Evolutionary conservation across 2,888 invertebrate genomes (phyloP).

Genomic region (Palloptera scutellata): DNA sequence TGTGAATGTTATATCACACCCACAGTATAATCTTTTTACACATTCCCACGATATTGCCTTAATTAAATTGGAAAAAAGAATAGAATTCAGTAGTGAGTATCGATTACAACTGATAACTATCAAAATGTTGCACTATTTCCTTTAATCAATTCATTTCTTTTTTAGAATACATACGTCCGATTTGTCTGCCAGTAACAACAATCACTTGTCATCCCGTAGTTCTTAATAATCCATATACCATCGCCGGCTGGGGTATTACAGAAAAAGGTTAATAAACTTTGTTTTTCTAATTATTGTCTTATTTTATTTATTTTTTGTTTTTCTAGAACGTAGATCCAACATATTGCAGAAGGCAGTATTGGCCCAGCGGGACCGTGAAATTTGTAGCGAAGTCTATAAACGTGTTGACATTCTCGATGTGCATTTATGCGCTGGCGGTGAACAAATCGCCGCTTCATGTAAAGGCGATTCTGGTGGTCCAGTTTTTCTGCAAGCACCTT

Average conservation of each 20-base stretch:
- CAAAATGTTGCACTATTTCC: neutral
- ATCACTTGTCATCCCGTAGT: neutral
- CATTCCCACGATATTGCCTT: conserved; percentile 14
- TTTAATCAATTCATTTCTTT: too few species aligned
- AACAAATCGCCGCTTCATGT: conserved; percentile 4
- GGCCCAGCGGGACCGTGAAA: neutral
- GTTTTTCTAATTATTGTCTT: neutral
- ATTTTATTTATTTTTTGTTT: neutral
- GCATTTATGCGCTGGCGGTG: conserved; percentile 8
- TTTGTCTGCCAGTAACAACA: conserved; percentile 12
- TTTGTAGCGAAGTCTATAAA: neutral
- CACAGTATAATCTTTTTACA: neutral
- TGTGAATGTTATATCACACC: conserved; percentile 7
- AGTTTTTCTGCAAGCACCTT: conserved; percentile 2
- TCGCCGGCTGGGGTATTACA: conserved; percentile 18
- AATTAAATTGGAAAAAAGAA: conserved; percentile 4
- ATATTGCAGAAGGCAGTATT: conserved; percentile 7
- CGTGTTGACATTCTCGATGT: neutral
- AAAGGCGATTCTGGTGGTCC: conserved; percentile 18
- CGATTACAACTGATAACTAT: neutral
- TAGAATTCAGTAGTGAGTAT: conserved; percentile 11
- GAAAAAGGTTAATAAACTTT: neutral
- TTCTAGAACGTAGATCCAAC: neutral
- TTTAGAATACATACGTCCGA: conserved; percentile 9
- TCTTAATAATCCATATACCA: neutral